Percentiles rank a stretch among this genome's conserved stretches.
These are phyloP conservation scores for Dicaeum eximium DNA, from an alignment of 2,113 vertebrate species.

Conservation along the genomic window DNA sequence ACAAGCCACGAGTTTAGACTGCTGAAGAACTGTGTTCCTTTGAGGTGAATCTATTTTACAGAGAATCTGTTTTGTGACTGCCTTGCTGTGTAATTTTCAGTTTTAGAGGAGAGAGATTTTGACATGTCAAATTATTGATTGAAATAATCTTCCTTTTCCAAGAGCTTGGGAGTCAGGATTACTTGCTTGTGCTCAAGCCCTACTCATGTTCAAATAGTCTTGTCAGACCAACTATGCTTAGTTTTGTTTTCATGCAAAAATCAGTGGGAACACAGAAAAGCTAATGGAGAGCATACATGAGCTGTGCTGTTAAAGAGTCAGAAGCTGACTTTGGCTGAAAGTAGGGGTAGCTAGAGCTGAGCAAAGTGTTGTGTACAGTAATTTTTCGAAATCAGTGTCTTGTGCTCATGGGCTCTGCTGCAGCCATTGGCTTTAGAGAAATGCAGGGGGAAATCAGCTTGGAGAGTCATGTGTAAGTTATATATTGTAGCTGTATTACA, in stretches of 20 bases:
- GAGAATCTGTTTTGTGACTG: not conserved
- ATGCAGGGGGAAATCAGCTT: not conserved
- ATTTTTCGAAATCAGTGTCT: not conserved
- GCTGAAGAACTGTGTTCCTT: not conserved
- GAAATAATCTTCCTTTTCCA: not conserved
- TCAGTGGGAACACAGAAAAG: not conserved
- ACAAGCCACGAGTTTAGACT: not conserved
- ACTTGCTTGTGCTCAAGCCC: not conserved
- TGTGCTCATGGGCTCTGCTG: fast-evolving
- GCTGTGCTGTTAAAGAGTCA: not conserved
- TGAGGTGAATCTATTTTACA: not conserved
- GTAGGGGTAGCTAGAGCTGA: not conserved
- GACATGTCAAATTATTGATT: not conserved
- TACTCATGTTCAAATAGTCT: not conserved
- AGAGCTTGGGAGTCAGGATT: not conserved
- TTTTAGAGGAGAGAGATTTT: not conserved
- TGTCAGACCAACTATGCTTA: not conserved
- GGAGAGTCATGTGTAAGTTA: not conserved
- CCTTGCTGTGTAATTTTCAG: not conserved
- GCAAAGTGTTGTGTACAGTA: not conserved
- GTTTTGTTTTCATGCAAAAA: not conserved
- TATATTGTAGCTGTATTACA: not conserved
- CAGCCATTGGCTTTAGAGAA: not conserved
- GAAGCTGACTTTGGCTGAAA: not conserved
- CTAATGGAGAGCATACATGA: not conserved